These are phyloP conservation scores for Pycnomerus fuliginosus DNA, from an alignment of 2,888 invertebrate genomes.

Conservation along the genomic window DNA sequence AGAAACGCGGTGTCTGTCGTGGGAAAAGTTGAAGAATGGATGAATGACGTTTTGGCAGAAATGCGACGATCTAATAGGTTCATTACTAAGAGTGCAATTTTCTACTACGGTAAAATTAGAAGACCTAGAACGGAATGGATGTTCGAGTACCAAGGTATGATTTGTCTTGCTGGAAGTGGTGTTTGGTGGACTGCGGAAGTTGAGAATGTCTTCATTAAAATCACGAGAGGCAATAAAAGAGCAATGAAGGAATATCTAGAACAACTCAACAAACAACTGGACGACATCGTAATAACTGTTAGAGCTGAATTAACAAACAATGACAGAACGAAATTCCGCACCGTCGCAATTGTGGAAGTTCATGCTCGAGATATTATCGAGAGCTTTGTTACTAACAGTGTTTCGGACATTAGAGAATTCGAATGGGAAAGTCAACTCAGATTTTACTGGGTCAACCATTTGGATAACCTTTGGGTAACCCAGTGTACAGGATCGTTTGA, in stretches of 20 bases:
- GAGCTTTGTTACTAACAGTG: conserved; percentile 73
- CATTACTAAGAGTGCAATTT: conserved; percentile 84
- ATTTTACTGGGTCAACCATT: conserved; percentile 85
- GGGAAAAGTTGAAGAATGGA: conserved; percentile 90
- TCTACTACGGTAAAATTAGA: conserved; percentile 78
- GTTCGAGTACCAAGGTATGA: conserved; percentile 77
- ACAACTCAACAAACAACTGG: conserved; percentile 78
- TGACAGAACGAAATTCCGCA: conserved; percentile 84
- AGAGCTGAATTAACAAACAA: conserved; percentile 72
- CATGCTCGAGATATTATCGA: conserved; percentile 91
- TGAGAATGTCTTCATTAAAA: conserved; percentile 80
- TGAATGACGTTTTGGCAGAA: conserved; percentile 80
- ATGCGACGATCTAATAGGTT: conserved; percentile 83
- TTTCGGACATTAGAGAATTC: conserved; percentile 81
- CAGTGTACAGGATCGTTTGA: conserved; percentile 88
- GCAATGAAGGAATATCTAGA: conserved; percentile 89
- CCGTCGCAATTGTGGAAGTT: conserved; percentile 87
- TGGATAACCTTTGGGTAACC: conserved; percentile 77
- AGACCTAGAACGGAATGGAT: conserved; percentile 79
- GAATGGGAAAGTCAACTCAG: conserved; percentile 93
- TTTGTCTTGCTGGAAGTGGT: conserved; percentile 70
- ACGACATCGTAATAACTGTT: conserved; percentile 77
- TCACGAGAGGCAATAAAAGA: conserved; percentile 72
- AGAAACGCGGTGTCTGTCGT: conserved; percentile 68
- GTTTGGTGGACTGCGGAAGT: conserved; percentile 97